These are phyloP conservation scores for Troglohyphantes excavatus DNA, from an alignment of 2,888 invertebrate genomes.

Conservation along the genomic window DNA sequence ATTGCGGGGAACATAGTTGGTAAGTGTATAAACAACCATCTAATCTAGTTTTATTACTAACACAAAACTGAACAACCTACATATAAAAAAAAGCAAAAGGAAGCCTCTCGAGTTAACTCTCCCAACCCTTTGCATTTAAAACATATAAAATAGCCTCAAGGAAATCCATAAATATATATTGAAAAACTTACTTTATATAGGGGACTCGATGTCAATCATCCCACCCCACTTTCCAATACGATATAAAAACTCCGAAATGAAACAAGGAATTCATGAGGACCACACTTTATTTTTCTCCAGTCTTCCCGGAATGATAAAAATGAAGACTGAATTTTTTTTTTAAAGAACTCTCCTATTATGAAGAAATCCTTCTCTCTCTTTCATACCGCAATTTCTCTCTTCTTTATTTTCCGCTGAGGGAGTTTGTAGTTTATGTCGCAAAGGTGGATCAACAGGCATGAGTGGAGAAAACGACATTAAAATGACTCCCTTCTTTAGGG, in stretches of 20 bases:
- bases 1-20: too few species aligned
- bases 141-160: not conserved
- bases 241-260: not conserved
- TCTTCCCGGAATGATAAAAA: not conserved
- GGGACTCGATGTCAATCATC: not conserved
- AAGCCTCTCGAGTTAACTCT: too few species aligned
- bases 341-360: not conserved
- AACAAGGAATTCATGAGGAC: slow-evolving; percentile 5
- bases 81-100: too few species aligned
- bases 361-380: not conserved
- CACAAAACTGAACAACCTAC: too few species aligned
- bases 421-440: not conserved
- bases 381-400: not conserved
- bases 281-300: not conserved
- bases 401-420: not conserved
- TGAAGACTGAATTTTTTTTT: not conserved
- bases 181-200: not conserved
- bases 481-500: slow-evolving; percentile 1
- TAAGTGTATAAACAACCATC: too few species aligned
- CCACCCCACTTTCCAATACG: not conserved
- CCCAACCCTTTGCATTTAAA: not conserved
- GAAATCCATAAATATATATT: slow-evolving; percentile 1
- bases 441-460: not conserved
- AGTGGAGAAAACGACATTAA: not conserved
- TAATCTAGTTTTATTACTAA: too few species aligned